Base-by-base conservation (phyloP, 2,797 vertebrate genomes). In the Tarsius wallacei region DNA sequence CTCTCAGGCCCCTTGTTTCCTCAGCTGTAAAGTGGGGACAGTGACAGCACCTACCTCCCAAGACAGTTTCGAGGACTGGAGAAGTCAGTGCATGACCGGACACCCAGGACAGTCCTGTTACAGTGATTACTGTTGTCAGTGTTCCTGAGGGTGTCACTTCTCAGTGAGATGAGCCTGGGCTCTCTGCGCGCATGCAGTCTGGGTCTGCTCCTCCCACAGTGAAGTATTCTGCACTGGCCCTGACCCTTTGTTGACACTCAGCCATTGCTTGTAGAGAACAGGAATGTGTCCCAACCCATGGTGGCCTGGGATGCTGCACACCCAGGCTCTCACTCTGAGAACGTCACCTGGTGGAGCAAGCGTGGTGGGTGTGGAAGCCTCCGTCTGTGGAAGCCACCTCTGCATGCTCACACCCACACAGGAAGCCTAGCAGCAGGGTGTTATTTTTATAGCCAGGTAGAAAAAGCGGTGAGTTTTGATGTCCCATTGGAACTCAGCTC, bases 401-500 rank as follows among this genome's bases (percentile, higher is more conserved):
- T 82, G 49, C n/a, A 7, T 10, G 17, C 76, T 73, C 59, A 51
- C 63, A 42, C 47, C 57, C 13, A 57, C 49, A 86, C n/a, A 93
- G 86, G 73, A 80, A 84, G 71, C n/a, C 4, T 70, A 36, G 81
- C 71, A 95, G 36, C 68, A 78, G 42, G 63, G 47, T 77, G 82
- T 91, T 94, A 96, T 97, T 97, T 97, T 97, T 85, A 49, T 93
- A 93, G 73, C 87, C 87, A 80, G 63, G 68, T 70, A 95, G 95
- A n/a, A 91, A 36, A 94, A 93, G 19, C 70, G 31, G 51, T 83
- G 71, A 51, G 73, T 91, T 68, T 94, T 97, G 68, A 93, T 77
- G 73, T 76, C 57, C 71, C 7, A 0, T 85, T 93, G 1, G 12
- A 87, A 66, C 53, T 87, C 51, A 59, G 64, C 28, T 36, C 42